Evolutionary conservation across 2,113 vertebrate species (phyloP).

Genomic region (Oplegnathus fasciatus): DNA sequence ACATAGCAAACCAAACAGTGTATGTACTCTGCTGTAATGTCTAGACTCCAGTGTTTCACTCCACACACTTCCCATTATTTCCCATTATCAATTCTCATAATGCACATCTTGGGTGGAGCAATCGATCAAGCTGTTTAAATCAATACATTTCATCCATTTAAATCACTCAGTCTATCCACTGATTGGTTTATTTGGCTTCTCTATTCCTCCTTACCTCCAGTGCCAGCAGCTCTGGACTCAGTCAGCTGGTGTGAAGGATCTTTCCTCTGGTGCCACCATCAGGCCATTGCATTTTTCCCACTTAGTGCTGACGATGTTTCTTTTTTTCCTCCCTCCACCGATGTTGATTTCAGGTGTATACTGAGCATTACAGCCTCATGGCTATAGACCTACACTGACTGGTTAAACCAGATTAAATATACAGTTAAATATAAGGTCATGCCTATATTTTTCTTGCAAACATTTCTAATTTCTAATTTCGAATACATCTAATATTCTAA

Average conservation of each 20-base stretch:
- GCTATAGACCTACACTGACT: background rate
- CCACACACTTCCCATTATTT: conserved; percentile 21
- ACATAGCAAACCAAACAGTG: background rate
- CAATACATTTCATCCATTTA: conserved; percentile 34
- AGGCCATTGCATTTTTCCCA: background rate
- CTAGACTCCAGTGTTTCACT: background rate
- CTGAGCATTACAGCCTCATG: background rate
- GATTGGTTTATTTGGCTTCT: background rate
- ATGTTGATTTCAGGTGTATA: no score
- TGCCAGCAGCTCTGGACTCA: no score
- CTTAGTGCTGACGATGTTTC: no score
- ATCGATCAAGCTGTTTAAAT: conserved; percentile 47
- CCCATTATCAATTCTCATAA: conserved; percentile 38
- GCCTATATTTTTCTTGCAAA: no score
- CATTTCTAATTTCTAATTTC: background rate
- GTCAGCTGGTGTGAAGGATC: background rate
- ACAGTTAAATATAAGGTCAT: no score
- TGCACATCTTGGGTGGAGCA: conserved; percentile 26
- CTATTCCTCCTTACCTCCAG: background rate
- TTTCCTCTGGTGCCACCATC: conserved; percentile 42
- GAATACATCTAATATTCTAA: background rate
- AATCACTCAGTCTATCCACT: conserved; percentile 9
- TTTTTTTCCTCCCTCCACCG: no score
- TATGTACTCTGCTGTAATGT: background rate
- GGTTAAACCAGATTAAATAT: background rate